Evolutionary conservation across 2,888 invertebrate genomes (phyloP).

Genomic region (Eilema griseolum): DNA sequence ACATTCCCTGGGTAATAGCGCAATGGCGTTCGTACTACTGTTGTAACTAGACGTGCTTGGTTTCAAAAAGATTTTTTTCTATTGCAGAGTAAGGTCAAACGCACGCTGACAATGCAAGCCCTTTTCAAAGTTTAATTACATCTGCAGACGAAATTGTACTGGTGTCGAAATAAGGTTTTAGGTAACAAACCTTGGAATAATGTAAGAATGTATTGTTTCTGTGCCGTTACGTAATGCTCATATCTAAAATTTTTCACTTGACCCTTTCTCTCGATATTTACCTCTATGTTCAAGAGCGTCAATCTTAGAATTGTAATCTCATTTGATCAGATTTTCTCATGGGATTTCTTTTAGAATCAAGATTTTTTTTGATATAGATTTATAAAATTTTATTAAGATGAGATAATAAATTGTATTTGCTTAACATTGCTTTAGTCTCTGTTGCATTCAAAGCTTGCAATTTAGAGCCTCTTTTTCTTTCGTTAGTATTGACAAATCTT

Average conservation of each 20-base stretch:
- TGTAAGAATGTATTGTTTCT: not conserved
- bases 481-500: no score
- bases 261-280: not conserved
- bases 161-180: not conserved
- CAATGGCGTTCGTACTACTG: conserved; percentile 33
- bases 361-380: no score
- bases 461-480: no score
- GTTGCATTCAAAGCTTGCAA: no score
- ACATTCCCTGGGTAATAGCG: conserved; percentile 32
- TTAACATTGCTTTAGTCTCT: no score
- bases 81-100: conserved; percentile 47
- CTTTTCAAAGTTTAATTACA: conserved; percentile 21
- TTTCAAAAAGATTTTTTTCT: conserved; percentile 45
- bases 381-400: no score
- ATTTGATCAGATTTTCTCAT: no score
- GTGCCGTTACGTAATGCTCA: not conserved
- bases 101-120: conserved; percentile 13
- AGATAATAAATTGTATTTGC: no score
- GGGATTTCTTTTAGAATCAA: no score
- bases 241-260: not conserved
- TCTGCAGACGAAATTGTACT: conserved; percentile 16
- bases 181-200: not conserved
- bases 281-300: not conserved
- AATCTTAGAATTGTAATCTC: no score
- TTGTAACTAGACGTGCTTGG: conserved; percentile 50